phyloP scores from a whole-genome alignment of 1,140 invertebrate species.

The Hylyphantes graminicola region DNA sequence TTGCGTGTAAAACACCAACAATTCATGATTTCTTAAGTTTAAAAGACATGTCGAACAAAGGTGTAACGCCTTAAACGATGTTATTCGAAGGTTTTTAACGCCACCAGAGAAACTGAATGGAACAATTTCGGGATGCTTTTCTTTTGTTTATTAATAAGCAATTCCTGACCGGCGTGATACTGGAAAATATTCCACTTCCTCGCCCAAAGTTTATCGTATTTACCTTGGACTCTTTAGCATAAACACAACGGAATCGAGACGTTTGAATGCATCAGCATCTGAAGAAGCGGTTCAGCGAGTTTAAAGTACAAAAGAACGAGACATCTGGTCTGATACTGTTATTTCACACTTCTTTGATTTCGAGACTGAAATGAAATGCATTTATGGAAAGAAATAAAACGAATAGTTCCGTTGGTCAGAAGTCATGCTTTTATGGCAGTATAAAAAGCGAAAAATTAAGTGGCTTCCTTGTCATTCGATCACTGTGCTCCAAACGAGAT shows the following conservation, averaged over 20 bases:
- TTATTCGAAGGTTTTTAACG: too few relatives aligned
- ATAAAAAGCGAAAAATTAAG: slow-evolving; percentile 45
- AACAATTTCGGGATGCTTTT: slow-evolving; percentile 10
- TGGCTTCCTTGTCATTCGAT: slow-evolving; percentile 8
- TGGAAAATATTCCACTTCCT: slow-evolving; percentile 30
- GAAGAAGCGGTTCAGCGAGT: slow-evolving; percentile 48
- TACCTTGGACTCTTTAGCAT: slow-evolving; percentile 53
- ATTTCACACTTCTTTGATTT: slow-evolving; percentile 57
- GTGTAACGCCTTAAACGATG: too few relatives aligned
- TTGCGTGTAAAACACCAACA: too few relatives aligned
- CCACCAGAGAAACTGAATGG: slow-evolving; percentile 9
- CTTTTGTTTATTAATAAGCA: slow-evolving; percentile 41
- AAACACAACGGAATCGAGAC: slow-evolving; percentile 41
- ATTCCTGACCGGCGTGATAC: slow-evolving; percentile 15
- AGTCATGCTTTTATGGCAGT: slow-evolving; percentile 48
- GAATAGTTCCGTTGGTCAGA: slow-evolving; percentile 19
- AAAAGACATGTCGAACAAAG: too few relatives aligned
- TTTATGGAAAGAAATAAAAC: slow-evolving; percentile 29
- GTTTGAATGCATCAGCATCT: slow-evolving; percentile 49
- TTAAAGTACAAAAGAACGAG: slow-evolving; percentile 56
- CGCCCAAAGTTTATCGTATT: slow-evolving; percentile 37
- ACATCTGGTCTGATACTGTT: slow-evolving; percentile 42
- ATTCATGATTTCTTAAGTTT: too few relatives aligned
- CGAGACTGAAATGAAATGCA: slow-evolving; percentile 36
- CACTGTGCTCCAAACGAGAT: not conserved